phyloP scores from a whole-genome alignment of 2,113 vertebrate genomes.

The Microcebus jonahi region DNA sequence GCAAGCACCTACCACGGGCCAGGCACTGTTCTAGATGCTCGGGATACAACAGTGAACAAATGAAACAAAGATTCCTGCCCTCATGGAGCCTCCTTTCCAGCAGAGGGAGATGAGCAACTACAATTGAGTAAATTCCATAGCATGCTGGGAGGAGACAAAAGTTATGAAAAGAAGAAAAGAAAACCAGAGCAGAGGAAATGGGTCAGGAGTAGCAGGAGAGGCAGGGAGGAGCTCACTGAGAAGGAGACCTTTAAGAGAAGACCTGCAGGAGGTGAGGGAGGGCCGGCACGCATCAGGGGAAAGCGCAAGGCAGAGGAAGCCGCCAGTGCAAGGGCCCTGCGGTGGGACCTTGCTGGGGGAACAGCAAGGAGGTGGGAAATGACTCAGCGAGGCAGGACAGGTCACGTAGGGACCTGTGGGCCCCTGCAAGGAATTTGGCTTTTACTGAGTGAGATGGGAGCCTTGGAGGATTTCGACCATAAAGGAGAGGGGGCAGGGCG shows the following conservation, averaged over 20 bases:
- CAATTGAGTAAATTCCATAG: not conserved
- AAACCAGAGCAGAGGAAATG: not conserved
- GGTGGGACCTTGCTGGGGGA: not conserved
- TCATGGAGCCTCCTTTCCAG: not conserved
- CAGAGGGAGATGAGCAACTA: not conserved
- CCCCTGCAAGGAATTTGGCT: not conserved
- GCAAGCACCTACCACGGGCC: not conserved
- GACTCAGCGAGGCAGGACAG: not conserved
- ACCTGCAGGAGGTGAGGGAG: not conserved
- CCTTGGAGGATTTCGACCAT: not conserved
- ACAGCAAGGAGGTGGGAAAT: not conserved
- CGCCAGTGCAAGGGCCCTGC: not conserved
- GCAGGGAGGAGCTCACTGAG: not conserved
- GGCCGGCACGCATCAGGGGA: not conserved
- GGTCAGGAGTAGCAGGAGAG: not conserved
- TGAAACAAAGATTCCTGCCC: not conserved
- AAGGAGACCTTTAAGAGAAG: constrained; percentile 1
- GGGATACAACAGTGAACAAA: not conserved
- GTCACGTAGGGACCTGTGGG: not conserved
- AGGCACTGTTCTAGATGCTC: not conserved
- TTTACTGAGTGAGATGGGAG: not conserved
- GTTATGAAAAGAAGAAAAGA: not conserved
- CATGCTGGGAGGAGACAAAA: not conserved
- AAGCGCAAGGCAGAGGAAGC: not conserved
- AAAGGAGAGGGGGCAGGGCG: not conserved